These are phyloP conservation scores for Orchestia grillus DNA, from an alignment of 1,140 invertebrate species.

Conservation along the genomic window DNA sequence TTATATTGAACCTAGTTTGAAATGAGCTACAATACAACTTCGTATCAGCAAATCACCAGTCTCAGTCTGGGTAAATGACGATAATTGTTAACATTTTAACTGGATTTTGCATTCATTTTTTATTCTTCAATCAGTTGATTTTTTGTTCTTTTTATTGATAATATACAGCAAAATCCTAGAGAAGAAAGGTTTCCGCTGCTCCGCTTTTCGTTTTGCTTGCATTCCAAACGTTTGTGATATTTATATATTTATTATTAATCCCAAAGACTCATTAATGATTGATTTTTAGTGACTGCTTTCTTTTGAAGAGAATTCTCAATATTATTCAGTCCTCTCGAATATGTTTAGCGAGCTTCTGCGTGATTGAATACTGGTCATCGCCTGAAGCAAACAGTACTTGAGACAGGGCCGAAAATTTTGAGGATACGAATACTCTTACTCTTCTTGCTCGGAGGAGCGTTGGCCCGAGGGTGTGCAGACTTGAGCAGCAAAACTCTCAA, in stretches of 20 bases:
- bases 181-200: no score
- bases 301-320: background rate
- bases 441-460: background rate
- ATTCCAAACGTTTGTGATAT: background rate
- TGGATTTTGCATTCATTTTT: background rate
- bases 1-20: background rate
- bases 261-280: background rate
- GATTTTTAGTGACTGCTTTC: background rate
- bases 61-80: background rate
- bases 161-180: background rate
- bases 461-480: background rate
- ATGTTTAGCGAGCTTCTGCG: background rate
- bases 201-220: background rate
- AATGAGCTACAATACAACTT: background rate
- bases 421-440: background rate
- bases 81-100: background rate
- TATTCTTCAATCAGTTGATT: background rate
- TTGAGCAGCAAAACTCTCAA: no score
- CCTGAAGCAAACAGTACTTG: background rate
- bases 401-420: background rate
- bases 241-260: background rate
- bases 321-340: background rate
- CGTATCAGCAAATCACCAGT: background rate
- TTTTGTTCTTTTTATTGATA: background rate
- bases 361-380: background rate